Evolutionary conservation across 2,888 invertebrate species (phyloP), one percentile per base, ranked within the genome.

Genomic region (Alcis repandata): DNA sequence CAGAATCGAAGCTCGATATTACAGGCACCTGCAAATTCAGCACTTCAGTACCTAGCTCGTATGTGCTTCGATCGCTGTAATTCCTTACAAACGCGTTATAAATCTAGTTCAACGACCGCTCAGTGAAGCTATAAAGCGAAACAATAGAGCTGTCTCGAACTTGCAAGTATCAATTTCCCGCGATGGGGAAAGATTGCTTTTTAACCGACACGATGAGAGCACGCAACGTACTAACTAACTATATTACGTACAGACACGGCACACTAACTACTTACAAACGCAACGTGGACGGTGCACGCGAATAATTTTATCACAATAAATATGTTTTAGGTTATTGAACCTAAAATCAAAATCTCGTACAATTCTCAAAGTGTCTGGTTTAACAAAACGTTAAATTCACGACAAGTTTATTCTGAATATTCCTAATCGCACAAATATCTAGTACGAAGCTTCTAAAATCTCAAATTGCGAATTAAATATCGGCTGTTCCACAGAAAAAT

Each of bases 101-200:
- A 63, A 64, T 63, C 63, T 46, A 52, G 52, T 53, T 51, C 46
- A 57, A 58, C 38, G 43, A 43, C 33, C 38, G 58, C 43, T 17
- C 33, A 15, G 27, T 40, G 2, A 17, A 27, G 48, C 49, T 40
- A 56, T 61, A 56, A 56, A 61, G 15, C 33, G 61, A 49, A 61
- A 61, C 61, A 61, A 54, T 61, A 36, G 56, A 61, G 61, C 54
- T 54, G 56, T 60, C 64, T 59, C 60, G 52, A 56, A 57, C 51
- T 46, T 40, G 40, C 40, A 62, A 64, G 40, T 64, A 68, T 67
- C 68, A 66, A 68, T 67, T 67, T 70, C 62, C 61, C 49, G 48
- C 54, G 53, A 60, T 62, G 62, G 66, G 63, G 63, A 66, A 63
- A 62, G 38, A 66, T 68, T 62, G 59, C 36, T 61, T 62, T 59